Base-by-base conservation (phyloP, 2,113 vertebrate species). In the Camelus bactrianus region DNA sequence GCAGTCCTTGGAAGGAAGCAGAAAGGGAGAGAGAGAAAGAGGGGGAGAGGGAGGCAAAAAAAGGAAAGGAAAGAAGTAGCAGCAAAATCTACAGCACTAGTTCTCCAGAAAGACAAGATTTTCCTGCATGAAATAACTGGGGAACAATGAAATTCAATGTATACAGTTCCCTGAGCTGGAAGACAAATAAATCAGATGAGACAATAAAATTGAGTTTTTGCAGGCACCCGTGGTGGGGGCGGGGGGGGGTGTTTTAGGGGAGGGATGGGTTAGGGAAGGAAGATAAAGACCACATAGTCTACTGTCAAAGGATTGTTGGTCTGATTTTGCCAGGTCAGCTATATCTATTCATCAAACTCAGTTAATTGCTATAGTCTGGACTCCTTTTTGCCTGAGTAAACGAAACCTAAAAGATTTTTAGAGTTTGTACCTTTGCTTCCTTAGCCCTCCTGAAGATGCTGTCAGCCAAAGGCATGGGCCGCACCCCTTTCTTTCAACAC, bases 401-500 rank as follows among this genome's bases (percentile, higher is more conserved):
- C 2, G n/a, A 96, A 97, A 96, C 62, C 75, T 58, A 83, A 91
- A 86, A 92, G 76, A 92, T 75, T 89, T 95, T 95, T 85, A 38
- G 42, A 87, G 76, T 88, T 91, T 93, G 60, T 89, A 6, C 83
- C 50, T 79, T 94, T 97, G 96, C 96, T 97, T 97, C 95, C 93
- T 93, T 95, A 96, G 87, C 80, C 75, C 58, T 70, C 93, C 84
- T 94, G 77, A 94, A 67, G 65, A 46, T 92, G 67, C 38, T 89
- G 69, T 91, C 93, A 98, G 91, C 85, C 93, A 91, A 85, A 96
- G 46, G 81, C 48, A 64, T 11, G 20, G 58, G 50, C 84, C 69
- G n/a, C 93, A 93, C 94, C 96, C 82, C 46, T 93, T 2, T 93
- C 94, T 97, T 95, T 95, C 96, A 96, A 91, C 94, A 93, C 65